Base-by-base conservation (phyloP, 2,797 vertebrate species). In the Lithobates pipiens region DNA sequence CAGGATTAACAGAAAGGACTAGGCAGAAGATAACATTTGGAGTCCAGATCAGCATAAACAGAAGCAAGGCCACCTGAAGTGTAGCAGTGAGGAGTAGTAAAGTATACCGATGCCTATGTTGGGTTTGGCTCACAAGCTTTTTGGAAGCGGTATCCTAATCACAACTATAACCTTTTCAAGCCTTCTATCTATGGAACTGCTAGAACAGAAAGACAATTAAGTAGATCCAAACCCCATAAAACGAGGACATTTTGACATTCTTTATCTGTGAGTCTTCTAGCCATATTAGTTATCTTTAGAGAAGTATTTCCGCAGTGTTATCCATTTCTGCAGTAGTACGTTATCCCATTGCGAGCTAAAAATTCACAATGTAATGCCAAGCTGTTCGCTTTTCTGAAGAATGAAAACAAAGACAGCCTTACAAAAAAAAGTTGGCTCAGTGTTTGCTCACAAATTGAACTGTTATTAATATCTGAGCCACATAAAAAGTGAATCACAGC, bases 401-500 rank as follows among this genome's bases (percentile, higher is more conserved):
- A 61, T n/a, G 68, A 50, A 81, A 81, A 81, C 79, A 81, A 73
- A 81, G 79, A 61, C 29, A 61, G 63, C 39, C 27, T 44, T 74
- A n/a, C 3, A 42, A 61, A 57, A 57, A 36, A 73, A 73, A 42
- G n/a, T 73, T 81, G 79, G 79, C 79, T 72, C 8, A 23, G 5
- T 63, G 34, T 81, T 81, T 29, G 23, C 54, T 57, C 34, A 63
- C 57, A 73, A 39, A 73, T 81, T 73, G 69, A 63, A 81, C 57
- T 81, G 79, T 73, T 73, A 81, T 81, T 81, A 73, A 81, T 44
- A 81, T 73, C 79, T 61, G 25, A 42, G 71, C 50, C 69, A 50
- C 44, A 81, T 80, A 81, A 73, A n/a, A 73, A 73, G 71, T 72
- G 34, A 81, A 61, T 81, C 50, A 63, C 8, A 13, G 46, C 34